A percentile compares a stretch with the other conserved stretches of the same genome.
Conservation (phyloP, 2,797 vertebrate species). For the Chlorospingus flavigularis region DNA sequence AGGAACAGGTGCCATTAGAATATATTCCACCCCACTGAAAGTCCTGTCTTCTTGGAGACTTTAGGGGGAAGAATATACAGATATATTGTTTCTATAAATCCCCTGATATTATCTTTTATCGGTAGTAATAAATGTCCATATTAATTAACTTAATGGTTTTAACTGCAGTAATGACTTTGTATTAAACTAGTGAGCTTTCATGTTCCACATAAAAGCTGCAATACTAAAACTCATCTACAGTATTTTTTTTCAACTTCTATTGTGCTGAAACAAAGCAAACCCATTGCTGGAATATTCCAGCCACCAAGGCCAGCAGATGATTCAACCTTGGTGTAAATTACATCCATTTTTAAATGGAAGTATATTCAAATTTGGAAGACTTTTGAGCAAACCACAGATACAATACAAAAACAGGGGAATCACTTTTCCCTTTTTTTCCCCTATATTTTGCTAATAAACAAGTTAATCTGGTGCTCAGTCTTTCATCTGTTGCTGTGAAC, state of each 20-base stretch:
- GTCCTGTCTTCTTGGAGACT: background rate
- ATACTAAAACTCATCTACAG: conserved; percentile 50
- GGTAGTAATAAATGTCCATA: conserved; percentile 58
- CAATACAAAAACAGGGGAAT: background rate
- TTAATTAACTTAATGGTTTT: conserved; percentile 70
- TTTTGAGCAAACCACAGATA: background rate
- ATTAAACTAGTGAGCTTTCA: conserved; percentile 38
- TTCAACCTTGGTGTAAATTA: background rate
- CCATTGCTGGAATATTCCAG: conserved; percentile 6
- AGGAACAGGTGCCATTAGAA: conserved; percentile 14
- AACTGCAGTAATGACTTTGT: conserved; percentile 61
- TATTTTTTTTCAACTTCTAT: conserved; percentile 43
- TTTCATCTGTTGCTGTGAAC: background rate
- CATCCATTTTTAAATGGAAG: background rate
- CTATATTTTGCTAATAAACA: background rate
- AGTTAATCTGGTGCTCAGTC: background rate
- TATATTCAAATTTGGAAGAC: background rate
- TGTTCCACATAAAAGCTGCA: conserved; percentile 59
- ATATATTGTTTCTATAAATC: conserved; percentile 56
- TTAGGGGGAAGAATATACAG: conserved; percentile 24
- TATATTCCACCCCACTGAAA: background rate
- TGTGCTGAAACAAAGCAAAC: conserved; percentile 56
- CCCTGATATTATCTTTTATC: conserved; percentile 56
- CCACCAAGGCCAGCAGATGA: background rate
- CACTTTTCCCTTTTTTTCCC: accelerated